phyloP scores from a whole-genome alignment of 2,888 invertebrate species.

The Polydrusus cervinus region DNA sequence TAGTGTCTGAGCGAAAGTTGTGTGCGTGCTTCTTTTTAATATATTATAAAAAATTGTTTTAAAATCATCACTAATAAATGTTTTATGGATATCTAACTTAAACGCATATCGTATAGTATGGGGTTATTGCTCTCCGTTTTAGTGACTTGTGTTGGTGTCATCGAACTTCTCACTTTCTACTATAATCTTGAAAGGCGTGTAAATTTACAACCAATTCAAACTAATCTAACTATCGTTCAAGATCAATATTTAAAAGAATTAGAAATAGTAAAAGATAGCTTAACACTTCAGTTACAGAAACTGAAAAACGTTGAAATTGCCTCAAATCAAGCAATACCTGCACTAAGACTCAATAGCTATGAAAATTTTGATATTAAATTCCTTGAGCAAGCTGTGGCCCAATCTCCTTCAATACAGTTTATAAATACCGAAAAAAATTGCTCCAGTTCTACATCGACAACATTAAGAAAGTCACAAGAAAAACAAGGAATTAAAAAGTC shows the following conservation, averaged over 20 bases:
- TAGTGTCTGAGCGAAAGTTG: conserved; percentile 36
- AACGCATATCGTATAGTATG: conserved; percentile 69
- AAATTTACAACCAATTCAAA: conserved; percentile 7
- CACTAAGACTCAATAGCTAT: conserved; percentile 57
- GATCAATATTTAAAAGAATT: conserved; percentile 38
- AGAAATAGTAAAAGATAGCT: conserved; percentile 33
- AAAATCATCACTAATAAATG: conserved; percentile 56
- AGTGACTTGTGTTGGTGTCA: conserved; percentile 83
- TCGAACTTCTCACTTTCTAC: conserved; percentile 76
- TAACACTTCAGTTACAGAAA: conserved; percentile 32
- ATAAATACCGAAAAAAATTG: conserved; percentile 59
- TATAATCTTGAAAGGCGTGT: conserved; percentile 35
- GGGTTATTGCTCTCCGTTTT: conserved; percentile 84
- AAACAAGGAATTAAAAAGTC: conserved; percentile 50
- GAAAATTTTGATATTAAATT: conserved; percentile 61
- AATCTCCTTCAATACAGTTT: conserved; percentile 58
- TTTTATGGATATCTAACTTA: conserved; percentile 12
- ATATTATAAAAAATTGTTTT: conserved; percentile 42
- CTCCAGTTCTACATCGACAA: conserved; percentile 47
- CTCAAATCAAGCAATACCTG: conserved; percentile 43
- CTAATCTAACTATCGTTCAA: conserved; percentile 17
- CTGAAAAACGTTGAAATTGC: conserved; percentile 13
- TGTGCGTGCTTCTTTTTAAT: conserved; percentile 12
- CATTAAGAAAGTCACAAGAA: conserved; percentile 54
- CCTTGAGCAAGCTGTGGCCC: conserved; percentile 37